These are phyloP conservation scores for Pholis gunnellus DNA, from an alignment of 2,113 vertebrate genomes.

Conservation along the genomic window DNA sequence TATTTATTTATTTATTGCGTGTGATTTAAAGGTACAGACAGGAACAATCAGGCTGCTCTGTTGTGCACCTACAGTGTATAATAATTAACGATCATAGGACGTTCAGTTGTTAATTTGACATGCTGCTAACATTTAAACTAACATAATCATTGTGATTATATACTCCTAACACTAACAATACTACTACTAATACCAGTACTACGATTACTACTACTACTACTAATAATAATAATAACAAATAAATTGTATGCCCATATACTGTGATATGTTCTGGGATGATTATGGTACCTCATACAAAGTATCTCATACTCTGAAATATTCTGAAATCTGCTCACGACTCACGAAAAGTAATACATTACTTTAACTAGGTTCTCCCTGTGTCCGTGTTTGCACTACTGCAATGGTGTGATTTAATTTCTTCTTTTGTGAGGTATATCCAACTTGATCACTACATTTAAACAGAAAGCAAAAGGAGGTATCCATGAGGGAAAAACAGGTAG, in stretches of 20 bases:
- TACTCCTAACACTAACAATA: background rate
- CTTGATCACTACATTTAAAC: background rate
- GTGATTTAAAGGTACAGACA: background rate
- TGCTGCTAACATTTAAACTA: background rate
- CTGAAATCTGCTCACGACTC: conserved; percentile 19
- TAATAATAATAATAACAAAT: background rate
- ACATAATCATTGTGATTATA: background rate
- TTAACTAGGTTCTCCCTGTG: conserved; percentile 36
- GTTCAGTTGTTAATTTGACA: background rate
- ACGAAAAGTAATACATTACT: conserved; percentile 28
- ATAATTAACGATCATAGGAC: background rate
- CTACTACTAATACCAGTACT: background rate
- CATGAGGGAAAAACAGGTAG: background rate
- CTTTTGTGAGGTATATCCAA: conserved; percentile 20
- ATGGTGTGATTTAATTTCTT: conserved; percentile 37
- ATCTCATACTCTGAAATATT: background rate
- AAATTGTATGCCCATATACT: too few species aligned
- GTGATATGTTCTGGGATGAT: too few species aligned
- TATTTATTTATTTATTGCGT: too few species aligned
- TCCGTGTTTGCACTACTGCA: conserved; percentile 43
- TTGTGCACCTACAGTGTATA: background rate
- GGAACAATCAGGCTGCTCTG: too few species aligned
- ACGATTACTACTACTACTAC: too few species aligned
- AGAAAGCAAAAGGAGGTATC: conserved; percentile 22
- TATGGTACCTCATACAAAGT: too few species aligned